phyloP scores from a whole-genome alignment of 2,797 vertebrate genomes.

The Tachyglossus aculeatus region DNA sequence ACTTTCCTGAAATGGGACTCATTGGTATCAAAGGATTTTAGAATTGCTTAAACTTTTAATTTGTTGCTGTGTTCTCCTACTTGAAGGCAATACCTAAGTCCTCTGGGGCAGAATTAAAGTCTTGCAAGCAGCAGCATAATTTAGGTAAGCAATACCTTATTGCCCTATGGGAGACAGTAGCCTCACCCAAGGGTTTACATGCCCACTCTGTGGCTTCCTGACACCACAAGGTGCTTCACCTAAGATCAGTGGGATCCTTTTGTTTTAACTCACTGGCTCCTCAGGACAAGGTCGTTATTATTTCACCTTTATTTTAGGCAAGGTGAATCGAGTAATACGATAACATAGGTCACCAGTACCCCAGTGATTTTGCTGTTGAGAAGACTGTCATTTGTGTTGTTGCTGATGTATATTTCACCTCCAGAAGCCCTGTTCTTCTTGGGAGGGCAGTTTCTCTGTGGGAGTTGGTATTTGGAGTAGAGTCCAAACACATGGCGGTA shows the following conservation, averaged over 20 bases:
- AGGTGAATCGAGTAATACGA: conserved; percentile 7
- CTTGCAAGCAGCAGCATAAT: not conserved
- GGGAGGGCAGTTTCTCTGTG: not conserved
- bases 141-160: not conserved
- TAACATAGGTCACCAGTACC: not conserved
- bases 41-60: conserved; percentile 4
- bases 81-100: conserved; percentile 2
- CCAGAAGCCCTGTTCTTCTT: not conserved
- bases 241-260: not conserved
- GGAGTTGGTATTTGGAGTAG: not conserved
- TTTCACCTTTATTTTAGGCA: too few relatives aligned
- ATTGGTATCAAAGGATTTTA: too few relatives aligned
- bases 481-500: not conserved
- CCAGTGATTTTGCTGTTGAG: not conserved
- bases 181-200: not conserved
- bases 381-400: not conserved
- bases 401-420: not conserved
- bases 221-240: not conserved
- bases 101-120: conserved; percentile 18
- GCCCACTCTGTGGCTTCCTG: not conserved
- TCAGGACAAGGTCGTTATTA: too few relatives aligned
- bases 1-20: too few relatives aligned
- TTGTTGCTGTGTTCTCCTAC: not conserved
- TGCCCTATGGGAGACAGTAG: conserved; percentile 25
- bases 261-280: not conserved